Base-by-base conservation (phyloP, 1,140 invertebrate species). In the Drosophila rhopaloa region DNA sequence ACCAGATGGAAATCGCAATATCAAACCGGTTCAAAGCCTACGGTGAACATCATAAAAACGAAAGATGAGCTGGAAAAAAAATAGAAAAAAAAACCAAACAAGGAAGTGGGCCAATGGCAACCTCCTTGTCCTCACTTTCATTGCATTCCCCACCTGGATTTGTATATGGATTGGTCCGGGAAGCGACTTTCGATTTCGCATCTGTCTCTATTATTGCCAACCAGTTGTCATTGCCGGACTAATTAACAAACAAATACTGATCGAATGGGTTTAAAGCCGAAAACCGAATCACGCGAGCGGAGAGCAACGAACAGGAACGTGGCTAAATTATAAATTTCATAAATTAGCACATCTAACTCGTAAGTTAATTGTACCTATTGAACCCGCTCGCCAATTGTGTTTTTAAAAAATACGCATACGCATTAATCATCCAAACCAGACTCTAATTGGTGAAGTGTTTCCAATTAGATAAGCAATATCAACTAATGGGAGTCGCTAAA, bases 191-290 rank as follows among this genome's bases (percentile, higher is more conserved):
- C 72, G 73, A 48, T 76, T 76, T 76, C 53, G 41, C 19, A 76
- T 65, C 72, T 46, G 65, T 46, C 60, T 53, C 71, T 66, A 59
- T 50, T 61, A 51, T 43, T 43, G 47, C 29, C 55, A 73, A 76
- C 61, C 61, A 48, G 73, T 76, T 58, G 48, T 24, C 40, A 47
- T 55, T 76, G 61, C 54, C 32, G 37, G 38, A 29, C 54, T 54
- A 67, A 76, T 76, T 76, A 66, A 72, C 73, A 47, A 51, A 29
- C 61, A 76, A 76, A 76, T 76, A 67, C 75, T 59, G 72, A 44
- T 66, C 14, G 27, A 65, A 57, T 56, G 29, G 32, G 32, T 14
- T 41, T 8, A 14, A 50, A 35, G 14, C 10, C 10, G 11, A 62
- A 53, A 67, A 32, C 41, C 7, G 19, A 14, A 43, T 19, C 16